Evolutionary conservation across 2,888 invertebrate species (phyloP), one percentile per base, ranked within the genome.

Genomic region (Augochlorella aurata): DNA sequence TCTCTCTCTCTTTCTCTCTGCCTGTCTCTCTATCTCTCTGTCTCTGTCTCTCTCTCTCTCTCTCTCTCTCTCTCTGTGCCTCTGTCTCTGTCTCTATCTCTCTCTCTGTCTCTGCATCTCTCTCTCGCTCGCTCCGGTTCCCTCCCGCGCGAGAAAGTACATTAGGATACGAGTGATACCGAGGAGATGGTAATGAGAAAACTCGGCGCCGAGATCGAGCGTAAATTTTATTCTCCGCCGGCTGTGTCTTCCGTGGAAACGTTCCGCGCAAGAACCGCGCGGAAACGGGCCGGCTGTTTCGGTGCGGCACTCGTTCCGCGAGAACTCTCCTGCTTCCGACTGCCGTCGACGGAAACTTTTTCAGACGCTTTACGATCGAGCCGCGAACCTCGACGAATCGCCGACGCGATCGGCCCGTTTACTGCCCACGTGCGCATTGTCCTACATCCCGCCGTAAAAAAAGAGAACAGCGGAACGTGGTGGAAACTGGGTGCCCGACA

Each of bases 151-250:
- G 52, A 69, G 18, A 77, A 29, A 67, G 77, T 76, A 71, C 86
- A 85, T 87, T 87, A 85, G 74, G 71, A 75, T 12, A 65, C 76
- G 74, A 58, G 63, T 52, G 70, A 79, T 77, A 71, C 69, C 61
- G 72, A 21, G 72, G 79, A n/a, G 85, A 83, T 82, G 85, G 82
- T 87, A 89, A 89, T 84, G 86, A 87, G 88, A 85, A 85, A 85
- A 89, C 84, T 83, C 85, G 77, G 79, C 70, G 63, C 79, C 76
- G 81, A 77, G 88, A 86, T 87, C 85, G 75, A 75, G 80, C 77
- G 82, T 79, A 85, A 88, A 88, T 87, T 88, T 87, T 76, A 83
- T 81, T 80, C 72, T 74, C 58, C 50, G 63, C 12, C 47, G 47
- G 14, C 24, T 12, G 38, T 50, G 68, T 47, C 66, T 71, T 63